phyloP scores from a whole-genome alignment of 1,140 invertebrate species.

The Ctenoplectra terminalis region DNA sequence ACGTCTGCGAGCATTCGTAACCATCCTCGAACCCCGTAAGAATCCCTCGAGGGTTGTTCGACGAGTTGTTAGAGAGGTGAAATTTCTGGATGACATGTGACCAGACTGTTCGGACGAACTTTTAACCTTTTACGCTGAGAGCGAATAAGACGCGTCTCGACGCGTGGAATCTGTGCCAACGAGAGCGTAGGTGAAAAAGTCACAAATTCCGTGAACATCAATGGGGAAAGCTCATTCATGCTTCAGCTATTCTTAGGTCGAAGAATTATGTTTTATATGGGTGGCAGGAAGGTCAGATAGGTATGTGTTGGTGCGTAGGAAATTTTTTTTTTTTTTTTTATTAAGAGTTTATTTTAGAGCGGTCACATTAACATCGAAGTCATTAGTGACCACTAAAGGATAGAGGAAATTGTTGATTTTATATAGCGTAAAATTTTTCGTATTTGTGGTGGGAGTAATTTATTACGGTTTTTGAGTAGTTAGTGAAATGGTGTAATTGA shows the following conservation, averaged over 20 bases:
- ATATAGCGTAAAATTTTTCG: no score
- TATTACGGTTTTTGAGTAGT: no score
- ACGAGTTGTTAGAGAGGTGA: neutral
- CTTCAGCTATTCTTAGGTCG: neutral
- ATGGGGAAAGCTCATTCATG: neutral
- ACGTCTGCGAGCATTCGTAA: neutral
- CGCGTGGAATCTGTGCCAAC: neutral
- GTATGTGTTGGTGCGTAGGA: no score
- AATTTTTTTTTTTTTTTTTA: no score
- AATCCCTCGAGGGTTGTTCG: neutral
- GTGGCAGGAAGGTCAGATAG: neutral
- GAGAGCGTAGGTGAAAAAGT: slow-evolving; percentile 22
- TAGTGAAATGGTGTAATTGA: no score
- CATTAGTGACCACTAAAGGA: no score
- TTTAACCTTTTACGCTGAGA: slow-evolving; percentile 33
- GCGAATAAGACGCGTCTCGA: neutral
- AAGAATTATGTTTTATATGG: neutral
- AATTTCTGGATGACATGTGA: no score
- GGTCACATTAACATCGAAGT: no score
- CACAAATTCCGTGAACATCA: slow-evolving; percentile 1
- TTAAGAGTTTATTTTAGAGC: no score
- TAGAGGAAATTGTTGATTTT: no score
- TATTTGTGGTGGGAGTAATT: no score
- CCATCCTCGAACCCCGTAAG: neutral
- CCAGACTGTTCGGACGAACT: neutral